These are phyloP conservation scores for Neoniphon sammara DNA, from an alignment of 2,797 vertebrate species.

Conservation along the genomic window DNA sequence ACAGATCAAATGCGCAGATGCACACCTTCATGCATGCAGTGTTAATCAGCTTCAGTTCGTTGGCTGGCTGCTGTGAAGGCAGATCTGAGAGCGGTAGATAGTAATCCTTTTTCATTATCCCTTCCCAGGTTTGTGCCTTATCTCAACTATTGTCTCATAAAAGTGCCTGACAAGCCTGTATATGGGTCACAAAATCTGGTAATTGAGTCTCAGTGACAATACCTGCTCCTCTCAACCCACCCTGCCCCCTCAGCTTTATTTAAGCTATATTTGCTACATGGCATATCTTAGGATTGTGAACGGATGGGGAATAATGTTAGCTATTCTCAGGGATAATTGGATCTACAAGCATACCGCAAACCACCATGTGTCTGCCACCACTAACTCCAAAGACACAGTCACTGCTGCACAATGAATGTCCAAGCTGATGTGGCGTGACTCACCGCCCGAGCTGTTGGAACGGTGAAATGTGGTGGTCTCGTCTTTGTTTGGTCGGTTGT, in stretches of 20 bases:
- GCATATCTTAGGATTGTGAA: neutral
- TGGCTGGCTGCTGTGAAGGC: no score
- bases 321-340: neutral
- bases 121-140: neutral
- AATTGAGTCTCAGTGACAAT: slow-evolving; percentile 19
- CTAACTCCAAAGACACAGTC: neutral
- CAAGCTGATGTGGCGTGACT: slow-evolving; percentile 3
- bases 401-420: neutral
- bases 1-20: neutral
- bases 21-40: neutral
- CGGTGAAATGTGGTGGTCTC: slow-evolving; percentile 19
- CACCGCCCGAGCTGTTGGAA: neutral
- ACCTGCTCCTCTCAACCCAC: neutral
- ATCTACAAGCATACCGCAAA: neutral
- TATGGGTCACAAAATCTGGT: slow-evolving; percentile 19
- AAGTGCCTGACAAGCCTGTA: slow-evolving; percentile 17
- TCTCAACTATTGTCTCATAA: slow-evolving; percentile 27
- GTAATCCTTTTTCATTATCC: neutral
- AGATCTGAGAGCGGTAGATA: no score
- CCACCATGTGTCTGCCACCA: neutral
- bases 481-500: slow-evolving; percentile 6
- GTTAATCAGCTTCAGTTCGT: neutral
- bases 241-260: slow-evolving; percentile 1
- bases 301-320: neutral
- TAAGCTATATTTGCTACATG: neutral